Conservation (phyloP, 2,888 invertebrate species). For the Marasmarcha lunaedactyla region DNA sequence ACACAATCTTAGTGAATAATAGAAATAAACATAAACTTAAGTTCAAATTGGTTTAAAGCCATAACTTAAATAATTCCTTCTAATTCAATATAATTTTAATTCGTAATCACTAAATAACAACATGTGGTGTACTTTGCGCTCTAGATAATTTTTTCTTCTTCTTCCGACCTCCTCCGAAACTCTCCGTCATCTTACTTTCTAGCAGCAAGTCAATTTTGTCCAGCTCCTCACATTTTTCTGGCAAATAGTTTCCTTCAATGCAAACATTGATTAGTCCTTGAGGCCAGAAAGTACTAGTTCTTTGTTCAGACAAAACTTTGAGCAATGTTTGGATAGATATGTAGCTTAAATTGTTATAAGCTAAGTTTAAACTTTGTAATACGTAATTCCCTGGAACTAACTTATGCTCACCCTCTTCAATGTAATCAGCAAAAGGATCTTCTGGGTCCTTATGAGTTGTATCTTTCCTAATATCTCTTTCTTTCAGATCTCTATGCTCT, state of each 20-base stretch:
- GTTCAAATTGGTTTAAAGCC: no score
- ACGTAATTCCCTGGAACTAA: constrained; percentile 35
- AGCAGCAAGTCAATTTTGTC: no score
- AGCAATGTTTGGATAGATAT: constrained; percentile 25
- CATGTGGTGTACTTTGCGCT: no score
- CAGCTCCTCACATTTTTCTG: constrained; percentile 27
- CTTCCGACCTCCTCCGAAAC: no score
- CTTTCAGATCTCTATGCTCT: neutral
- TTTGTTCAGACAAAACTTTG: constrained; percentile 28
- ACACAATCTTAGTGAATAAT: no score
- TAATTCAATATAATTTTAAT: no score
- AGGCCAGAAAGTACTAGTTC: constrained; percentile 21
- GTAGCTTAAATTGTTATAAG: constrained; percentile 34
- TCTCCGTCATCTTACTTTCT: no score
- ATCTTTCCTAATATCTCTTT: constrained; percentile 14
- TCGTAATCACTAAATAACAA: no score
- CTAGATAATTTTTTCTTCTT: no score
- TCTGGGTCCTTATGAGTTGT: constrained; percentile 19
- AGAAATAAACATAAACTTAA: no score
- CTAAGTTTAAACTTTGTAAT: constrained; percentile 32
- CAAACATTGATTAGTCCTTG: constrained; percentile 32
- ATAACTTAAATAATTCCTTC: no score
- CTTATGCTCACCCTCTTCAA: constrained; percentile 21
- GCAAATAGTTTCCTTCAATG: constrained; percentile 40
- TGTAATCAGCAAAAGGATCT: constrained; percentile 21